These are phyloP conservation scores for Aplocera efformata DNA, from an alignment of 2,888 invertebrate genomes.

Conservation along the genomic window DNA sequence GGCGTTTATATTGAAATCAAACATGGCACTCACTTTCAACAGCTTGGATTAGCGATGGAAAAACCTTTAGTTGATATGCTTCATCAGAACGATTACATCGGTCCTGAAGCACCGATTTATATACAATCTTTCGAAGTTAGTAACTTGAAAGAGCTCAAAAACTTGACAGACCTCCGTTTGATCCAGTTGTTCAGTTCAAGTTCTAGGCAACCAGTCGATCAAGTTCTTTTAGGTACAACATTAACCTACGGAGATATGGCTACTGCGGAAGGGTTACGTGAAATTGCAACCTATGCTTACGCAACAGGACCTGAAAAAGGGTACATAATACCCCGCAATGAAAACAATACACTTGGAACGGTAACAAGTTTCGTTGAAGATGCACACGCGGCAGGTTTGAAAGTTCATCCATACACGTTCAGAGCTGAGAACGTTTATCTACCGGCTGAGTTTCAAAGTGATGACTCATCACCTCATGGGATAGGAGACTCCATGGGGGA, in stretches of 20 bases:
- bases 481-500: conserved; percentile 58
- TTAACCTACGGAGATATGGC: conserved; percentile 65
- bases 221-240: conserved; percentile 42
- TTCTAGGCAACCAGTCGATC: conserved; percentile 52
- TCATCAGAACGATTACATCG: conserved; percentile 56
- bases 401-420: conserved; percentile 70
- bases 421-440: conserved; percentile 62
- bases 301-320: conserved; percentile 67
- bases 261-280: conserved; percentile 55
- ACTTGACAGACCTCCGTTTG: conserved; percentile 56
- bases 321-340: conserved; percentile 59
- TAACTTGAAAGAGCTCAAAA: conserved; percentile 61
- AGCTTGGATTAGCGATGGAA: conserved; percentile 60
- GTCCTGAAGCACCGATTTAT: conserved; percentile 52
- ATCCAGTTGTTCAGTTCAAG: conserved; percentile 52
- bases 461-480: conserved; percentile 39
- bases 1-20: conserved; percentile 72
- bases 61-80: conserved; percentile 54
- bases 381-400: conserved; percentile 61
- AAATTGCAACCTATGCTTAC: conserved; percentile 63
- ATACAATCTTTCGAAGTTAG: conserved; percentile 71
- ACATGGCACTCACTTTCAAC: conserved; percentile 61
- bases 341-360: conserved; percentile 45
- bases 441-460: conserved; percentile 55
- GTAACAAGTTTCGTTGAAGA: conserved; percentile 56